Evolutionary conservation across 2,797 vertebrate genomes (phyloP).

Genomic region (Hippopotamyrus pictus): DNA sequence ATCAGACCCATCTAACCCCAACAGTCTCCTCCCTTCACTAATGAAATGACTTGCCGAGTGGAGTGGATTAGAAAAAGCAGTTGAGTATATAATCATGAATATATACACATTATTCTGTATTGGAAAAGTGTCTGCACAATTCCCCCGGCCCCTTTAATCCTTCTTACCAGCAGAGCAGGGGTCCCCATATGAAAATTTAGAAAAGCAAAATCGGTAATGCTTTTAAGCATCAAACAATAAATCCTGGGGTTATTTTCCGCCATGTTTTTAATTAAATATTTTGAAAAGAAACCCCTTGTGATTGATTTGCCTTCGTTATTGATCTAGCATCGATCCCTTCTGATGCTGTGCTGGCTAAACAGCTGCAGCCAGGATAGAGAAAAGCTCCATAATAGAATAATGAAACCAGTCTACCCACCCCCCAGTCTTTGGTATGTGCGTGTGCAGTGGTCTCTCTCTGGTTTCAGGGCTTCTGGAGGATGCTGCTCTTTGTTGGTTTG

Average conservation of each 20-base stretch:
- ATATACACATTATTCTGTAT: conserved; percentile 90
- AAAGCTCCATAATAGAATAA: conserved; percentile 51
- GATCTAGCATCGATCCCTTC: conserved; percentile 75
- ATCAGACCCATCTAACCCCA: conserved; percentile 43
- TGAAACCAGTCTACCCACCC: background rate
- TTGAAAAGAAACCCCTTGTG: conserved; percentile 80
- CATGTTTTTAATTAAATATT: conserved; percentile 94
- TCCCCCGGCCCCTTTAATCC: conserved; percentile 82
- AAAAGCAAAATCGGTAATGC: conserved; percentile 87
- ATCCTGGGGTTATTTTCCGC: conserved; percentile 83
- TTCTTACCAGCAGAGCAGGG: conserved; percentile 64
- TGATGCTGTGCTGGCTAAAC: conserved; percentile 74
- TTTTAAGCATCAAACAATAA: conserved; percentile 89
- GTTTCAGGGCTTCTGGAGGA: background rate
- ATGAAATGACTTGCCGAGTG: conserved; percentile 75
- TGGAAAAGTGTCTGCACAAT: conserved; percentile 82
- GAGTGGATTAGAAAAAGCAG: conserved; percentile 77
- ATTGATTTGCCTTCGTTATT: conserved; percentile 80
- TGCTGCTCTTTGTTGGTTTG: background rate
- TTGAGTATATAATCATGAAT: conserved; percentile 83
- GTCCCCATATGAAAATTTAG: conserved; percentile 72
- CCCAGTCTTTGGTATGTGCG: background rate
- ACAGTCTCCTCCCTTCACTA: conserved; percentile 61
- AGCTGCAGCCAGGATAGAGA: conserved; percentile 62
- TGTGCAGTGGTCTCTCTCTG: background rate